Conservation (phyloP, 2,113 vertebrate genomes). For the Takifugu flavidus region DNA sequence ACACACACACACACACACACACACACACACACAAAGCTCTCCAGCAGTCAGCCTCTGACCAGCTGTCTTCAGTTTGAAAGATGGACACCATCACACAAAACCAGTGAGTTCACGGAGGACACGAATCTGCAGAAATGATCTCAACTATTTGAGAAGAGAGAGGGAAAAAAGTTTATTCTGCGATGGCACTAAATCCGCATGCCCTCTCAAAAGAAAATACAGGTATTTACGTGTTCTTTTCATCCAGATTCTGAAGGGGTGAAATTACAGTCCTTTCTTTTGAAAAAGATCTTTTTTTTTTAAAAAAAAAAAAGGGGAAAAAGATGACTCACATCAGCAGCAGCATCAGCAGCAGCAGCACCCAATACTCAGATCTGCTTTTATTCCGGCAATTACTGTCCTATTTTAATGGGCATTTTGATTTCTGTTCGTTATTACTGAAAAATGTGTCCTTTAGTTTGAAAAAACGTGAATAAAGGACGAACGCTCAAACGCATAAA, state of each 20-base stretch:
- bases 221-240: background rate
- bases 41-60: constrained; percentile 55
- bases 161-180: constrained; percentile 6
- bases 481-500: too few species aligned
- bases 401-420: background rate
- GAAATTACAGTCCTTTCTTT: background rate
- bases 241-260: constrained; percentile 1
- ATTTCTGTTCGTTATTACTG: background rate
- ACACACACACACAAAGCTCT: constrained; percentile 32
- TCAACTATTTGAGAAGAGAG: constrained; percentile 1
- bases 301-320: constrained; percentile 1
- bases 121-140: background rate
- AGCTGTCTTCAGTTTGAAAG: constrained; percentile 65
- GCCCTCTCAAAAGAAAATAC: background rate
- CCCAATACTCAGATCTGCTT: constrained; percentile 5
- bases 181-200: too few species aligned
- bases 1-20: constrained; percentile 33
- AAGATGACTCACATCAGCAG: background rate
- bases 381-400: constrained; percentile 1
- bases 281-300: too few species aligned
- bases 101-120: constrained; percentile 17
- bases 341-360: background rate
- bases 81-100: constrained; percentile 44
- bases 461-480: too few species aligned
- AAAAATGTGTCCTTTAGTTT: too few species aligned